Evolutionary conservation across 2,113 vertebrate species (phyloP), one percentile per base, ranked within the genome.

Genomic region (Coracopsis vasa): DNA sequence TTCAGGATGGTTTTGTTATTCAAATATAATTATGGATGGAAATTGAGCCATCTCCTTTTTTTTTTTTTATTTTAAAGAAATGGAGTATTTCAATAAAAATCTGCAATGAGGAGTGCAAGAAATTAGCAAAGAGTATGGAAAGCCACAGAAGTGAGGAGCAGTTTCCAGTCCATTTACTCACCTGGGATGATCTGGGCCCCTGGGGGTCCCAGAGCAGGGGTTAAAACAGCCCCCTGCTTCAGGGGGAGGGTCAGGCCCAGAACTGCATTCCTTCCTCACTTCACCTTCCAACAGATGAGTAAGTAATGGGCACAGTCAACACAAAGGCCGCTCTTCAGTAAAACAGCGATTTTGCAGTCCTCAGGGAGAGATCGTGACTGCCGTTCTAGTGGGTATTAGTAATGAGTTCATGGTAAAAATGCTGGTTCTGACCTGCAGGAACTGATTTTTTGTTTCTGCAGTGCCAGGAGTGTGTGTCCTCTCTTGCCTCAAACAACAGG

Each of bases 1-100:
- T 92, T 77, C 50, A 8, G 44, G 61, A 48, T 58, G 33, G 2
- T 90, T 97, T 86, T 96, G 81, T 85, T 96, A 95, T 94, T 96
- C 88, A 94, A 18, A 93, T 91, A 70, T 95, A 86, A 93, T 97
- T 96, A 79, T 31, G 58, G 83, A 50, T 91, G 51, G 66, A 96
- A 96, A 84, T 60, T 29, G 87, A 90, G 41, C 71, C 39, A 64
- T 85, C 24, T 91, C 39, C 20, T 19, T 17, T 80, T 96, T 91
- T 80, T 96, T 91, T 90, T 92, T 79, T 93, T 12, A 85, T 88
- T 95, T 83, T 92, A 87, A 96, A 89, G 70, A 87, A 92, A 28
- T 50, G 33, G 67, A 86, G 10, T 71, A 69, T 70, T 96, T 95
- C 58, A 94, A 86, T 95, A 80, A 94, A 89, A 96, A 77, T 54